Conservation (phyloP, 2,797 vertebrate species). For the Chlorospingus semifuscus region DNA sequence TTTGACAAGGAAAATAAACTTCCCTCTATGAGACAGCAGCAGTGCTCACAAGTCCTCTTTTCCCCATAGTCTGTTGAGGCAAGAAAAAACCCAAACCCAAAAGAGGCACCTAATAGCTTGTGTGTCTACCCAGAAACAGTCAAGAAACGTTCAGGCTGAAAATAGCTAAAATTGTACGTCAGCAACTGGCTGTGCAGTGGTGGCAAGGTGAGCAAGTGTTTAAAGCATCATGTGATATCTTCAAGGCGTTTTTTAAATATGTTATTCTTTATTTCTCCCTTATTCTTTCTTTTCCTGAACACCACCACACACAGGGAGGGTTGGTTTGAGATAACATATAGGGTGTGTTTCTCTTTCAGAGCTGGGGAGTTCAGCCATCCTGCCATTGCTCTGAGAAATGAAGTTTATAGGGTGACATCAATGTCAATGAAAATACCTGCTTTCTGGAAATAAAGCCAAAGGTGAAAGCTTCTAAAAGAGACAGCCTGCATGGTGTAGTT, state of each 20-base stretch:
- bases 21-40: not conserved
- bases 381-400: not conserved
- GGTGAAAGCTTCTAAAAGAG: not conserved
- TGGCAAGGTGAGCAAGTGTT: fast-evolving
- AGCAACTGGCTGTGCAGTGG: not conserved
- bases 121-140: not conserved
- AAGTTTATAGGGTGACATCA: not conserved
- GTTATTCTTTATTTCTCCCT: not conserved
- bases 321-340: not conserved
- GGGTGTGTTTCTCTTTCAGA: not conserved
- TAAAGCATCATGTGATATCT: not conserved
- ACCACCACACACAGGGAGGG: not conserved
- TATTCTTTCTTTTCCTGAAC: not conserved
- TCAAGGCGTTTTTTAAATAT: fast-evolving
- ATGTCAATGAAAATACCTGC: not conserved
- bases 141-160: not conserved
- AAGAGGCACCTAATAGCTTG: not conserved
- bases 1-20: not conserved
- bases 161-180: not conserved
- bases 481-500: not conserved
- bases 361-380: not conserved
- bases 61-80: not conserved
- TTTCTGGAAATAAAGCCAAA: not conserved
- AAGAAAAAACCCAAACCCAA: not conserved
- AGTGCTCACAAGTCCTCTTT: not conserved